Evolutionary conservation across 2,797 vertebrate species (phyloP), one percentile per base, ranked within the genome.

Genomic region (Danio aesculapii): DNA sequence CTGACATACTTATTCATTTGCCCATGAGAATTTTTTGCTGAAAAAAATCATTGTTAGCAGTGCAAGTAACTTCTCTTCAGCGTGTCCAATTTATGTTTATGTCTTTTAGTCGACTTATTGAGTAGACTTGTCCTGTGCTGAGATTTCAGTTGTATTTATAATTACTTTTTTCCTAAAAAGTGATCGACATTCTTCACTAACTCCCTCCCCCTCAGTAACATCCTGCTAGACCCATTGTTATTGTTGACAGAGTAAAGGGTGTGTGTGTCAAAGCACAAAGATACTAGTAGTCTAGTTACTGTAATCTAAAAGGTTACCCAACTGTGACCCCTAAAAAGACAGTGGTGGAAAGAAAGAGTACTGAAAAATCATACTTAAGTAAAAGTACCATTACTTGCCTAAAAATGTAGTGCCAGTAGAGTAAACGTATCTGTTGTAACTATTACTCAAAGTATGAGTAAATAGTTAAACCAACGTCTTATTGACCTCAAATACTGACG

Each of bases 151-250:
- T 47, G 8, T n/a, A 57, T 30, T 57, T 58, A 44, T 46, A 47
- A 61, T 59, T 55, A 0, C 7, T 13, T 30, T 30, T 17, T 53
- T 52, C 30, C 39, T 44, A 44, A 71, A 71, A 62, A 44, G 30
- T 71, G 30, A 6, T 14, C 2, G 2, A 21, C 67, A 52, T 61
- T 52, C 67, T 30, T 49, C 46, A 16, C 5, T 8, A 2, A 8
- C 11, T 19, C 21, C 50, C 30, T 1, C 39, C 44, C 39, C 46
- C 30, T 59, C 55, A 19, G 9, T 14, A 39, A 74, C 81, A 79
- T 83, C 81, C 81, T 83, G 81, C 55, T 44, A 21, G n/a, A 44
- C 2, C 39, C 16, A 55, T 79, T 83, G 76, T 79, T 74, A 71
- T 3, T 19, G 14, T 55, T 59, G 53, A 49, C 52, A 17, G 6